A percentile compares a stretch with the other conserved stretches of the same genome.
These are phyloP conservation scores for Gambusia yucatana DNA, from an alignment of 2,797 vertebrate species.

Conservation along the genomic window DNA sequence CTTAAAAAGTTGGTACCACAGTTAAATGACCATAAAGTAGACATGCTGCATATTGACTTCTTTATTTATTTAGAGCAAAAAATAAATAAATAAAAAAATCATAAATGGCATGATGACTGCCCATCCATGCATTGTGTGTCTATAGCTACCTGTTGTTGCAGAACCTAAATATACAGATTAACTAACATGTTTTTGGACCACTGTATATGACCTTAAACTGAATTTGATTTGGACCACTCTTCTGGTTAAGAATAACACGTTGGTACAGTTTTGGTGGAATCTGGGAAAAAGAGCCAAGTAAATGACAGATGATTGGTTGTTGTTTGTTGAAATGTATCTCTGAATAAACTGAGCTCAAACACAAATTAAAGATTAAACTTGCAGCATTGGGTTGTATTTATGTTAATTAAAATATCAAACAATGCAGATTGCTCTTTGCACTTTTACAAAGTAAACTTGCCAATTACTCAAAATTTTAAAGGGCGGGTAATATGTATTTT, in stretches of 20 bases:
- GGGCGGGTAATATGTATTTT: too few species aligned
- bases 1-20: constrained; percentile 28
- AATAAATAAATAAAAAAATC: constrained; percentile 5
- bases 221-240: background rate
- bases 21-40: constrained; percentile 11
- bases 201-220: background rate
- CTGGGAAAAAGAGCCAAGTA: background rate
- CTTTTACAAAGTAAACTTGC: too few species aligned
- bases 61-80: constrained; percentile 7
- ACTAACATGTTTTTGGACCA: background rate
- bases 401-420: too few species aligned
- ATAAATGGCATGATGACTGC: background rate
- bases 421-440: too few species aligned
- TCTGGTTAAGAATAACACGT: background rate
- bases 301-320: background rate
- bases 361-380: too few species aligned
- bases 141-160: background rate
- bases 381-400: too few species aligned
- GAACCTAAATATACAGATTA: background rate
- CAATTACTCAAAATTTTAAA: too few species aligned
- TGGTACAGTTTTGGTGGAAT: too few species aligned
- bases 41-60: background rate
- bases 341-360: background rate
- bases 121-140: background rate
- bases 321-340: background rate